Evolutionary conservation across 2,888 invertebrate genomes (phyloP).

Genomic region (Lasioglossum malachurum): DNA sequence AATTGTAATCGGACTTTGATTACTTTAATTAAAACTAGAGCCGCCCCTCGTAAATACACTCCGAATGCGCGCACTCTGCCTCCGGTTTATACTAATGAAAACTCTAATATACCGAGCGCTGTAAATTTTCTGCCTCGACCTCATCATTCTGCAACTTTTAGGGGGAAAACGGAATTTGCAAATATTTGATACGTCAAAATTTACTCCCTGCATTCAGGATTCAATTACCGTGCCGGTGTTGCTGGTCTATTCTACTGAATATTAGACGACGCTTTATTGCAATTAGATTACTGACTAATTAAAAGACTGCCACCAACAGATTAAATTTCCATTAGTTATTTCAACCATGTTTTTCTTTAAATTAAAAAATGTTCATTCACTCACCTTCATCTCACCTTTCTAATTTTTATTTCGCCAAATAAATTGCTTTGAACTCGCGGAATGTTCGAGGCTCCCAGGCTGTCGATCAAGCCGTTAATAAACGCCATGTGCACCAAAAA

Average conservation of each 20-base stretch:
- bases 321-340: too few species aligned
- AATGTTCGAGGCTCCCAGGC: not conserved
- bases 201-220: not conserved
- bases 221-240: not conserved
- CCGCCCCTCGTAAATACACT: not conserved
- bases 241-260: not conserved
- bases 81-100: slow-evolving; percentile 1
- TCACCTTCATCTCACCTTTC: not conserved
- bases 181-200: not conserved
- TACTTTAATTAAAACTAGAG: slow-evolving; percentile 13
- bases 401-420: not conserved
- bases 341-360: too few species aligned
- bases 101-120: not conserved
- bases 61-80: not conserved
- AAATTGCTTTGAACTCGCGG: not conserved
- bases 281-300: not conserved
- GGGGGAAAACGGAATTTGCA: not conserved
- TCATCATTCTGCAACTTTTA: not conserved
- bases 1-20: not conserved
- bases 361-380: too few species aligned
- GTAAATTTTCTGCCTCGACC: not conserved
- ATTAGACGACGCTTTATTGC: not conserved
- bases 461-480: not conserved
- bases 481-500: not conserved
- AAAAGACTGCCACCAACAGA: too few species aligned